These are phyloP conservation scores for Poecile montanus DNA, from an alignment of 2,797 vertebrate genomes.

Conservation along the genomic window DNA sequence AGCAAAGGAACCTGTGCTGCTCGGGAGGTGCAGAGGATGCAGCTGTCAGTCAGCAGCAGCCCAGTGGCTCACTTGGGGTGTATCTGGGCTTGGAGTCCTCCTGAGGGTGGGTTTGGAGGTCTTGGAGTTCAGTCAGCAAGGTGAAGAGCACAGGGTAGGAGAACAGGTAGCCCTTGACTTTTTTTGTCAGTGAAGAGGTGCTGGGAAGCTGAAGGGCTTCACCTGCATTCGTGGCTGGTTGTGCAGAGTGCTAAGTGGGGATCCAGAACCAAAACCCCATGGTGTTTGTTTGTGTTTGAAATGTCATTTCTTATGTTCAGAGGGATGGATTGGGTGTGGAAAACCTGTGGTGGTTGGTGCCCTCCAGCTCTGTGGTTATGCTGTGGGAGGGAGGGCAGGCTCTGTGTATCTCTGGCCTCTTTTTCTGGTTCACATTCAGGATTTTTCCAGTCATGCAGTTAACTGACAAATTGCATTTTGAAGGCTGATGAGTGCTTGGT, in stretches of 20 bases:
- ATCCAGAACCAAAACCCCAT: not conserved
- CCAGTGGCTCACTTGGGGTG: accelerated
- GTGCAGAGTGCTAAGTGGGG: not conserved
- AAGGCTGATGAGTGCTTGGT: not conserved
- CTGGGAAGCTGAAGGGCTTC: not conserved
- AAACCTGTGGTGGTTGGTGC: not conserved
- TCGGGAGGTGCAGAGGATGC: not conserved
- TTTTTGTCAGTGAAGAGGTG: accelerated
- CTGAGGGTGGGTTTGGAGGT: not conserved
- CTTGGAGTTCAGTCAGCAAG: not conserved
- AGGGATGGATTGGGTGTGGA: not conserved
- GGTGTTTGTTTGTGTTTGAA: not conserved
- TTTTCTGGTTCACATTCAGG: not conserved
- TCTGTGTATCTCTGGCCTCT: not conserved
- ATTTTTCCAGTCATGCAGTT: not conserved
- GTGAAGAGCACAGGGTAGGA: not conserved
- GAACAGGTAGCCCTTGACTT: not conserved
- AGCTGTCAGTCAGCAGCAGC: accelerated
- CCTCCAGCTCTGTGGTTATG: not conserved
- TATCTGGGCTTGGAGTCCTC: not conserved
- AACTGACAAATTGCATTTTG: not conserved
- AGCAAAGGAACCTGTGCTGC: not conserved
- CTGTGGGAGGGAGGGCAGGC: not conserved
- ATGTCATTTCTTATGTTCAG: accelerated
- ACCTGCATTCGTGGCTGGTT: accelerated